Evolutionary conservation across 2,888 invertebrate genomes (phyloP).

Genomic region (Lypha dubia): DNA sequence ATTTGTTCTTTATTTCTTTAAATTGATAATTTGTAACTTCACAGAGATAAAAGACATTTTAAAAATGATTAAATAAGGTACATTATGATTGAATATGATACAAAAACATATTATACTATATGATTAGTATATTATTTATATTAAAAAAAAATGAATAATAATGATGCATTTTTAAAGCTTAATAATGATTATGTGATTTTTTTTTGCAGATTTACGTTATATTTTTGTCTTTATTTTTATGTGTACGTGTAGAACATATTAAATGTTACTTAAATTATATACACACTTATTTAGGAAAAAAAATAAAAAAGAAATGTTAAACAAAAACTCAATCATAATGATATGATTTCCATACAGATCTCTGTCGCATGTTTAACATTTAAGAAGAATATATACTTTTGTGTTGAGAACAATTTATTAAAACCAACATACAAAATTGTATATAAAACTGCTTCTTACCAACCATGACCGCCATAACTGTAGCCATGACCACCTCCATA

Average conservation of each 20-base stretch:
- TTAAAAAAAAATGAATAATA: conserved; percentile 1
- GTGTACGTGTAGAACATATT: conserved; percentile 7
- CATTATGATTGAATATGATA: conserved; percentile 2
- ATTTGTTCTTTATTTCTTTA: conserved; percentile 62
- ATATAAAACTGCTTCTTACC: conserved; percentile 71
- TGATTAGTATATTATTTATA: conserved; percentile 26
- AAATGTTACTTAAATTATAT: neutral
- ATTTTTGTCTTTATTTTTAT: conserved; percentile 65
- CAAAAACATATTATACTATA: conserved; percentile 40
- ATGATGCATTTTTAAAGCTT: too few species aligned
- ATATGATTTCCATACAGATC: neutral
- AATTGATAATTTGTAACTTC: conserved; percentile 30
- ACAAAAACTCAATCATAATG: neutral
- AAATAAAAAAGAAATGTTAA: conserved; percentile 3
- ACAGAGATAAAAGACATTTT: conserved; percentile 20
- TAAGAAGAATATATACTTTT: neutral
- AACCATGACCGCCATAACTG: conserved; percentile 80
- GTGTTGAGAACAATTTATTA: neutral
- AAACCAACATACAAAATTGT: neutral
- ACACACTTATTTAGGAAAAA: too few species aligned
- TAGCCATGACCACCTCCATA: conserved; percentile 81
- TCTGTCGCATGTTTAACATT: neutral
- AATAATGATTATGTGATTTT: conserved; percentile 3
- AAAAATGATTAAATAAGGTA: conserved; percentile 20
- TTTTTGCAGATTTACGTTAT: conserved; percentile 35